These are phyloP conservation scores for Riparia riparia DNA, from an alignment of 2,113 vertebrate genomes.

Conservation along the genomic window DNA sequence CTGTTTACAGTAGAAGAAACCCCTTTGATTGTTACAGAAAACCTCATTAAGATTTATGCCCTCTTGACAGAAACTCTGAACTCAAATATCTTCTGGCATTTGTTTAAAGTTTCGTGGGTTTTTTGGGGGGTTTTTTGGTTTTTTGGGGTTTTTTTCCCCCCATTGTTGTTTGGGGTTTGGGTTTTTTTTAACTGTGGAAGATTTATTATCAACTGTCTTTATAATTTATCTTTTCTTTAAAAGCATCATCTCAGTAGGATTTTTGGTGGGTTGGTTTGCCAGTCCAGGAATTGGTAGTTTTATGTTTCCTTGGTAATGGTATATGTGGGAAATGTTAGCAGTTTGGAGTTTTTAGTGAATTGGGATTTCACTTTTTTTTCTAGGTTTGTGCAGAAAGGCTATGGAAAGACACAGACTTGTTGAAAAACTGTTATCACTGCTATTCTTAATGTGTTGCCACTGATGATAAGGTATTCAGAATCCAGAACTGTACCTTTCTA, in stretches of 20 bases:
- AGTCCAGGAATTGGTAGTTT: neutral
- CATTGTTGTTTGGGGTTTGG: neutral
- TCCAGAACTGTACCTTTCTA: neutral
- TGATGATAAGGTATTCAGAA: neutral
- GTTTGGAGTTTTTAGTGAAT: neutral
- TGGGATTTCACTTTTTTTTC: neutral
- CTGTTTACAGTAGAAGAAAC: neutral
- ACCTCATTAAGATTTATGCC: neutral
- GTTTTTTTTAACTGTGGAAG: neutral
- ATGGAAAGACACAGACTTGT: neutral
- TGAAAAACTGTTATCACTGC: neutral
- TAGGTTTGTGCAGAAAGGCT: neutral
- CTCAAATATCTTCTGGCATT: neutral
- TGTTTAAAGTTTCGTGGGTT: neutral
- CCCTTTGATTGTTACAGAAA: neutral
- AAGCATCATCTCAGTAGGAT: neutral
- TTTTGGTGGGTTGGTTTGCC: neutral
- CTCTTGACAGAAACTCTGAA: neutral
- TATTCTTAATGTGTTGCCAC: neutral
- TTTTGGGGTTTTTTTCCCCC: too few relatives aligned
- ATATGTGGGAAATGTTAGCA: neutral
- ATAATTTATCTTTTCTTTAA: neutral
- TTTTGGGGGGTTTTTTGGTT: neutral
- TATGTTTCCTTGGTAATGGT: neutral
- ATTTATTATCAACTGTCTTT: neutral